Evolutionary conservation across 1,140 invertebrate species (phyloP).

Genomic region (Euwallacea similis): DNA sequence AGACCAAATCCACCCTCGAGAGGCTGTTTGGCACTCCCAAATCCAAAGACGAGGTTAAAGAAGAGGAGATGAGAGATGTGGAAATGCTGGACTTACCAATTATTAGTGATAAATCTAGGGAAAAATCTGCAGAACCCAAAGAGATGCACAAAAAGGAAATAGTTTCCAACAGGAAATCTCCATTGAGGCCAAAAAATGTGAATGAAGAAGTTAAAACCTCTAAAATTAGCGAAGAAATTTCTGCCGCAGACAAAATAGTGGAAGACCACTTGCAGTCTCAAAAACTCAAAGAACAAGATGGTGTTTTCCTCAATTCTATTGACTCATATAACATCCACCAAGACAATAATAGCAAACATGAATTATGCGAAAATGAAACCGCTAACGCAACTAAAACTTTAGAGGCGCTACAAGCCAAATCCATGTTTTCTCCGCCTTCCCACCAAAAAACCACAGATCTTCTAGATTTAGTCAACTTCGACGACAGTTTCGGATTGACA

Average conservation of each 20-base stretch:
- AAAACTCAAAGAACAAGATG: slow-evolving; percentile 30
- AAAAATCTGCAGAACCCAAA: slow-evolving; percentile 38
- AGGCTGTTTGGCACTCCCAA: slow-evolving; percentile 58
- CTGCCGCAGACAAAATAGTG: slow-evolving; percentile 38
- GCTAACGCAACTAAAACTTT: slow-evolving; percentile 33
- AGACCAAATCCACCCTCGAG: slow-evolving; percentile 56
- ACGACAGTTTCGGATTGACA: slow-evolving; percentile 64
- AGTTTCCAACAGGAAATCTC: slow-evolving; percentile 23
- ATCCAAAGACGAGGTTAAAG: slow-evolving; percentile 45
- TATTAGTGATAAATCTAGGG: slow-evolving; percentile 10
- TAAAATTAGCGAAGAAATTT: slow-evolving; percentile 39
- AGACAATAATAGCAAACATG: slow-evolving; percentile 28
- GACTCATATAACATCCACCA: slow-evolving; percentile 22
- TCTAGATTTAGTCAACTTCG: slow-evolving; percentile 71
- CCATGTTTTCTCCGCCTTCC: slow-evolving; percentile 72
- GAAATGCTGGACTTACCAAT: neutral
- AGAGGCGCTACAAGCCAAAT: slow-evolving; percentile 51
- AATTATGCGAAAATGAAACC: slow-evolving; percentile 37
- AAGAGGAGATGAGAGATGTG: neutral
- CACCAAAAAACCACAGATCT: slow-evolving; percentile 62
- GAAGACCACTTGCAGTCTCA: slow-evolving; percentile 37
- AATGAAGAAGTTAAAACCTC: slow-evolving; percentile 14
- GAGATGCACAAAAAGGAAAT: slow-evolving; percentile 26
- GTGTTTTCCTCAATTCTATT: slow-evolving; percentile 1
- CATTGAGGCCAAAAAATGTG: slow-evolving; percentile 39